These are phyloP conservation scores for Allolobophora icterica DNA, from an alignment of 2,888 invertebrate genomes.

Conservation along the genomic window DNA sequence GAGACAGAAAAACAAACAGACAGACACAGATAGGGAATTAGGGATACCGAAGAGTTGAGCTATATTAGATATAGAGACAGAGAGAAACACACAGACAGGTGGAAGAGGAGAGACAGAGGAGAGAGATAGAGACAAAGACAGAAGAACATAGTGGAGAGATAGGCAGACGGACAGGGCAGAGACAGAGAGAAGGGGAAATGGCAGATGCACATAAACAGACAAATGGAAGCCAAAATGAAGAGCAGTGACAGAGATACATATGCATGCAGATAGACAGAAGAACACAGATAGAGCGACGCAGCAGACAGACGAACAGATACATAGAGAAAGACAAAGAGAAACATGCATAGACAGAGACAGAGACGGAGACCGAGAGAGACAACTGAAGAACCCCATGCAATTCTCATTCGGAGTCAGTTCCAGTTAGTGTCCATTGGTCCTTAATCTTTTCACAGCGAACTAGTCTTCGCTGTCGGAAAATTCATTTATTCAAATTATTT, in stretches of 20 bases:
- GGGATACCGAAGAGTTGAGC: too few relatives aligned
- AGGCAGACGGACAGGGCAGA: neutral
- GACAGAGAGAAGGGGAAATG: neutral
- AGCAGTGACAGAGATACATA: neutral
- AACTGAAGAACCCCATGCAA: neutral
- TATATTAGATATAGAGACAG: too few relatives aligned
- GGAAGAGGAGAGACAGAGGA: too few relatives aligned
- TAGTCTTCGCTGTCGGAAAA: neutral
- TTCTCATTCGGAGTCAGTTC: neutral
- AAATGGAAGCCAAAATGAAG: neutral
- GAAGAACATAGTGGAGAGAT: neutral
- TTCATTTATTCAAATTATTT: neutral
- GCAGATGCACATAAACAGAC: neutral
- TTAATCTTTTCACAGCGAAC: neutral
- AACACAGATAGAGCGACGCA: neutral
- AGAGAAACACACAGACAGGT: too few relatives aligned
- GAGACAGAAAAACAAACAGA: neutral
- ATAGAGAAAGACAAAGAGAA: too few relatives aligned
- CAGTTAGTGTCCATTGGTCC: neutral
- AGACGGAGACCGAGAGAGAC: neutral
- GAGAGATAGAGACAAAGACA: neutral
- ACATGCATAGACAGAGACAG: too few relatives aligned
- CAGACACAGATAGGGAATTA: too few relatives aligned
- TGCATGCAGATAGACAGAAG: neutral
- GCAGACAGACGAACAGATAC: too few relatives aligned